These are phyloP conservation scores for Nerophis ophidion DNA, from an alignment of 2,113 vertebrate species.

Conservation along the genomic window DNA sequence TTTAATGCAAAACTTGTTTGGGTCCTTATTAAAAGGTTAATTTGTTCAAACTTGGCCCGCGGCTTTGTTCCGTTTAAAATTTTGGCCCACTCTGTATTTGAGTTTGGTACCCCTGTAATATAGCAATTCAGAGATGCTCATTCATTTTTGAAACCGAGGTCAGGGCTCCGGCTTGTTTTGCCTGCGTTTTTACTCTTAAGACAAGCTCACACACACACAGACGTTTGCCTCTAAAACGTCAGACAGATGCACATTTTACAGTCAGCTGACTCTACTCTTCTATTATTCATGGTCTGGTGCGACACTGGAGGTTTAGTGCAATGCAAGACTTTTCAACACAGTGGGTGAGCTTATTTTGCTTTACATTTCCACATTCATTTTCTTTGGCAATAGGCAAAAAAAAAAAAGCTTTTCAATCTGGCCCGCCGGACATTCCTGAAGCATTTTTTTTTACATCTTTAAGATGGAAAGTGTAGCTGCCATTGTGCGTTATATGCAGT, in stretches of 20 bases:
- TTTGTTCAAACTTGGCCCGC: too few species aligned
- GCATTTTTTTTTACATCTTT: too few species aligned
- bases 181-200: constrained; percentile 3
- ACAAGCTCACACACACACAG: neutral
- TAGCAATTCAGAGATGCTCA: neutral
- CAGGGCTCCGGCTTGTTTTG: neutral
- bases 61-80: too few species aligned
- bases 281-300: constrained; percentile 44
- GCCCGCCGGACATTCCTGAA: too few species aligned
- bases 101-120: too few species aligned
- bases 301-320: constrained; percentile 32
- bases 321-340: constrained; percentile 23
- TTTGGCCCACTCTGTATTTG: too few species aligned
- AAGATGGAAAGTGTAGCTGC: too few species aligned
- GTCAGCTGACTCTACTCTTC: constrained; percentile 34
- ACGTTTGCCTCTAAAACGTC: constrained; percentile 13
- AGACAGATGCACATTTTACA: constrained; percentile 38
- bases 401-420: too few species aligned
- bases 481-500: too few species aligned
- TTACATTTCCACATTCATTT: constrained; percentile 14
- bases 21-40: too few species aligned
- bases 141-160: neutral
- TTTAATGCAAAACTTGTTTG: too few species aligned
- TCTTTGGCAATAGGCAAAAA: constrained; percentile 13
- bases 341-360: constrained; percentile 15